Evolutionary conservation across 2,113 vertebrate species (phyloP).

Genomic region (Campylomormyrus tamandua): DNA sequence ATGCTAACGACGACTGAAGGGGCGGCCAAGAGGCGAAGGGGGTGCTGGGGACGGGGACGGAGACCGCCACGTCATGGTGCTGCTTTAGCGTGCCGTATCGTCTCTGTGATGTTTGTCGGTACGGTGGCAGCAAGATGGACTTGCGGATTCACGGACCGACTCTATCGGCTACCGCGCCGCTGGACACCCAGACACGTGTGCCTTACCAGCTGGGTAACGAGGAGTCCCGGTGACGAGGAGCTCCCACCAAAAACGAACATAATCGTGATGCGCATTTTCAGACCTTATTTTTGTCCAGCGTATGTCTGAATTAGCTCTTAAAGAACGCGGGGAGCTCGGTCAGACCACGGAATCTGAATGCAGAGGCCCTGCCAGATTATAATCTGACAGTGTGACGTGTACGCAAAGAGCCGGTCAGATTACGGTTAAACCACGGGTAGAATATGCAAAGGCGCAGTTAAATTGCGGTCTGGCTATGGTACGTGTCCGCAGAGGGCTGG

Average conservation of each 20-base stretch:
- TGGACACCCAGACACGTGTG: slow-evolving; percentile 17
- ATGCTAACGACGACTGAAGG: slow-evolving; percentile 30
- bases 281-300: neutral
- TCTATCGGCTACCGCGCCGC: neutral
- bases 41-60: slow-evolving; percentile 16
- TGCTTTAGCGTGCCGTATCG: neutral
- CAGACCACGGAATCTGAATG: neutral
- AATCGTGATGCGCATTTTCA: neutral
- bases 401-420: neutral
- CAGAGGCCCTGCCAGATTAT: neutral
- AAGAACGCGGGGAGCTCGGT: neutral
- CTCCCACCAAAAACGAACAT: neutral
- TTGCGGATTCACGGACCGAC: neutral
- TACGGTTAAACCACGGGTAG: neutral
- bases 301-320: neutral
- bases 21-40: slow-evolving; percentile 32
- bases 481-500: neutral
- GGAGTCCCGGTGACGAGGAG: neutral
- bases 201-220: neutral
- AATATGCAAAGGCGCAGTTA: neutral
- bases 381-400: neutral
- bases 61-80: neutral
- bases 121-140: neutral
- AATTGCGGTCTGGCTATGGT: neutral
- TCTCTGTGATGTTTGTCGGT: neutral